Percentiles rank a stretch among this genome's conserved stretches.
phyloP scores from a whole-genome alignment of 2,797 vertebrate genomes.

The Muscicapa comitata region DNA sequence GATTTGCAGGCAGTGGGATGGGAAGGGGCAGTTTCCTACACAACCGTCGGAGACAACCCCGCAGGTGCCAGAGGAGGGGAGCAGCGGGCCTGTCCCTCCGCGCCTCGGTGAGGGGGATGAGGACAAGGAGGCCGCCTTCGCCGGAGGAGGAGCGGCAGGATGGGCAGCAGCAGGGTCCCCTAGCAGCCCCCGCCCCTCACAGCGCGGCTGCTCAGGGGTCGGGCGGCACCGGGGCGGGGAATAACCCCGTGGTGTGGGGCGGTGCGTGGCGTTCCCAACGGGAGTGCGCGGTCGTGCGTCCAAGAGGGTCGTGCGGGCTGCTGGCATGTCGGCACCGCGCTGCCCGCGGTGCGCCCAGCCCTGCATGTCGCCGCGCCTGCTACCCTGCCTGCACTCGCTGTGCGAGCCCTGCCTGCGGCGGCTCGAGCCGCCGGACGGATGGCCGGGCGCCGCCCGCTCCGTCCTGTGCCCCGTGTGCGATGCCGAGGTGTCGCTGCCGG shows the following conservation, averaged over 20 bases:
- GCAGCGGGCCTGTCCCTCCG: not conserved
- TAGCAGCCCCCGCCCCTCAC: not conserved
- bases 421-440: conserved; percentile 77
- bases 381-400: conserved; percentile 89
- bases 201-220: not conserved
- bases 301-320: not conserved
- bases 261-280: not conserved
- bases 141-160: not conserved
- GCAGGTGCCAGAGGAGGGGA: not conserved
- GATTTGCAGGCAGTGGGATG: not conserved
- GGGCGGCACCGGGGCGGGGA: not conserved
- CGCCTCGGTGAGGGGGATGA: not conserved
- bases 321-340: conserved; percentile 54
- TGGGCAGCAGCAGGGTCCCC: accelerated
- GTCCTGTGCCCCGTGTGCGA: conserved; percentile 89
- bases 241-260: not conserved
- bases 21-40: not conserved
- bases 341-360: conserved; percentile 80
- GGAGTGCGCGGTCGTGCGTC: not conserved
- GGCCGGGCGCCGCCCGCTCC: conserved; percentile 42
- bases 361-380: conserved; percentile 81
- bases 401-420: conserved; percentile 83
- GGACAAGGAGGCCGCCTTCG: not conserved
- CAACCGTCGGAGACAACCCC: not conserved
- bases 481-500: conserved; percentile 83